phyloP scores from a whole-genome alignment of 2,888 invertebrate species.

The Diplolepis rosae region DNA sequence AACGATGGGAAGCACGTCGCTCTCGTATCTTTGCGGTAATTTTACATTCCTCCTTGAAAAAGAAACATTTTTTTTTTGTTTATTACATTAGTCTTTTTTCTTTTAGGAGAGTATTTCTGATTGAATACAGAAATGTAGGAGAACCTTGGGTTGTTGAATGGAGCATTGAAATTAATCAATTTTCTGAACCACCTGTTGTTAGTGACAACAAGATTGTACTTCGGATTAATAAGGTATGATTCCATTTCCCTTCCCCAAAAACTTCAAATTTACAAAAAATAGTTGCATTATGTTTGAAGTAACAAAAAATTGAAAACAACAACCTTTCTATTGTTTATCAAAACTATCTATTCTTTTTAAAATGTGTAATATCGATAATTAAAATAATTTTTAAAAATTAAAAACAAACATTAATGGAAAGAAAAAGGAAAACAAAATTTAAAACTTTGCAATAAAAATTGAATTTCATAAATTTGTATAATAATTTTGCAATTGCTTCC shows the following conservation, averaged over 20 bases:
- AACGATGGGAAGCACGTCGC: slow-evolving; percentile 80
- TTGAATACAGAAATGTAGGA: slow-evolving; percentile 81
- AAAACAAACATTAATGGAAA: background rate
- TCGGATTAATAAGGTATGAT: slow-evolving; percentile 82
- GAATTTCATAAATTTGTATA: too few relatives aligned
- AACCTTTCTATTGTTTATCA: too few relatives aligned
- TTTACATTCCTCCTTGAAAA: slow-evolving; percentile 44
- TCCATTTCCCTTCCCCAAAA: too few relatives aligned
- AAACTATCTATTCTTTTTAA: too few relatives aligned
- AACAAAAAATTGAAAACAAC: too few relatives aligned
- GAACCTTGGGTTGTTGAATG: slow-evolving; percentile 86
- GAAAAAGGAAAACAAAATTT: background rate
- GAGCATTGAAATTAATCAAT: slow-evolving; percentile 82
- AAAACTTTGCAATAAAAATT: background rate
- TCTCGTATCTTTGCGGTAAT: slow-evolving; percentile 82
- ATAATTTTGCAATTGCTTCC: background rate
- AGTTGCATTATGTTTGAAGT: too few relatives aligned
- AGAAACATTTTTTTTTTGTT: background rate
- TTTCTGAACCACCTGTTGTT: slow-evolving; percentile 80
- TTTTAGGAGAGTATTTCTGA: slow-evolving; percentile 82
- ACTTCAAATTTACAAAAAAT: too few relatives aligned
- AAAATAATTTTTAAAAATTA: too few relatives aligned
- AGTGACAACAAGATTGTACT: slow-evolving; percentile 79
- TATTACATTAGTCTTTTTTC: slow-evolving; percentile 17
- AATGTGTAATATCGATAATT: too few relatives aligned